These are phyloP conservation scores for Agrilus biguttatus DNA, from an alignment of 2,888 invertebrate species.

Conservation along the genomic window DNA sequence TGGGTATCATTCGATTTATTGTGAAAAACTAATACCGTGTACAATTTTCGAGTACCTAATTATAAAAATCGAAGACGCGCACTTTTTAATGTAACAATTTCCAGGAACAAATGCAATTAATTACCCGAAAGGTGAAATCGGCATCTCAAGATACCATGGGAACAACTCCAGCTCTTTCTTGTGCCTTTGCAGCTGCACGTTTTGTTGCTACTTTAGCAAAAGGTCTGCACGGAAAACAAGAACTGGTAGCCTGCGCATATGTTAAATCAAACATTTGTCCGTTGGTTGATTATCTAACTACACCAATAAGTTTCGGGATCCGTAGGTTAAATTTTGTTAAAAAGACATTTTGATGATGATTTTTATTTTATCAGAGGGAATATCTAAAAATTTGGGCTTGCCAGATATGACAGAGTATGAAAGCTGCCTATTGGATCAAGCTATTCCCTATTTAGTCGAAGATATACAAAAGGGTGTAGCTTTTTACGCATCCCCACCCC, in stretches of 20 bases:
- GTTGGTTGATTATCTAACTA: constrained; percentile 22
- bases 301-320: constrained; percentile 25
- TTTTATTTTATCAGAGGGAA: constrained; percentile 14
- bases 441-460: constrained; percentile 17
- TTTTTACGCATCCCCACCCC: constrained; percentile 18
- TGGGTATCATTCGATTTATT: background rate
- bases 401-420: constrained; percentile 25
- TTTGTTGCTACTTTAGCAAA: constrained; percentile 44
- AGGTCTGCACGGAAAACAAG: constrained; percentile 26
- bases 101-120: constrained; percentile 23
- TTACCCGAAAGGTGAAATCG: constrained; percentile 33
- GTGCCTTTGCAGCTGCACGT: constrained; percentile 46
- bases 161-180: constrained; percentile 44
- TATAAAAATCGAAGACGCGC: too few relatives aligned
- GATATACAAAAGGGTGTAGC: constrained; percentile 24
- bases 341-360: background rate
- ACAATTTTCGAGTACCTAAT: too few relatives aligned
- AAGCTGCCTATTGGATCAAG: constrained; percentile 23
- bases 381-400: constrained; percentile 24
- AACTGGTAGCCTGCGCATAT: constrained; percentile 25
- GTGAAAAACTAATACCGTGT: too few relatives aligned
- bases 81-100: constrained; percentile 4
- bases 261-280: constrained; percentile 23
- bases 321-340: constrained; percentile 5
- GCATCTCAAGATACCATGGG: constrained; percentile 50